Evolutionary conservation across 2,113 vertebrate genomes (phyloP).

Genomic region (Serranochromis macrocephalus): DNA sequence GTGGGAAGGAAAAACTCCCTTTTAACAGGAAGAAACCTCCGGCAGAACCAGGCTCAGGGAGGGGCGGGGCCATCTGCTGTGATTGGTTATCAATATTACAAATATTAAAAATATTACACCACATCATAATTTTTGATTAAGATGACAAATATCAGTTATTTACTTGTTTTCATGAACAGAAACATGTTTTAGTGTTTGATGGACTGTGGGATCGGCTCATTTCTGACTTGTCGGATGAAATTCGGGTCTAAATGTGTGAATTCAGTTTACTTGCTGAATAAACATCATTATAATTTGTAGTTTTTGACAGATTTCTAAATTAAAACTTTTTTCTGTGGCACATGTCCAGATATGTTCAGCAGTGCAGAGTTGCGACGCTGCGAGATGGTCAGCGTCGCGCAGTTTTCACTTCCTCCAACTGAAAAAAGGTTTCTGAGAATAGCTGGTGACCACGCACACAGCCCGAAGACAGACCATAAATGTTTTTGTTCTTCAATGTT

Average conservation of each 20-base stretch:
- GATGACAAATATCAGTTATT: not conserved
- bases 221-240: not conserved
- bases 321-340: not conserved
- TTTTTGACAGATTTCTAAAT: not conserved
- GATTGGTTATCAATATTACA: too few species aligned
- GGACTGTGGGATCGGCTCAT: not conserved
- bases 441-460: not conserved
- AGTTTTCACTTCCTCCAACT: not conserved
- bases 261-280: not conserved
- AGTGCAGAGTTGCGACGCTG: not conserved
- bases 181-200: not conserved
- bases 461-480: not conserved
- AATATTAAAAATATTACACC: not conserved
- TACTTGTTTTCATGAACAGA: not conserved
- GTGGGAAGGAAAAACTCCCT: too few species aligned
- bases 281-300: not conserved
- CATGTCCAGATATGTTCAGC: not conserved
- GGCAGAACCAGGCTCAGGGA: too few species aligned
- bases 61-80: too few species aligned
- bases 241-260: not conserved
- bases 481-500: not conserved
- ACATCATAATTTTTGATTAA: not conserved
- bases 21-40: too few species aligned
- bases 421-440: not conserved
- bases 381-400: accelerated